Conservation (phyloP, 2,888 invertebrate species). For the Diploptera punctata region DNA sequence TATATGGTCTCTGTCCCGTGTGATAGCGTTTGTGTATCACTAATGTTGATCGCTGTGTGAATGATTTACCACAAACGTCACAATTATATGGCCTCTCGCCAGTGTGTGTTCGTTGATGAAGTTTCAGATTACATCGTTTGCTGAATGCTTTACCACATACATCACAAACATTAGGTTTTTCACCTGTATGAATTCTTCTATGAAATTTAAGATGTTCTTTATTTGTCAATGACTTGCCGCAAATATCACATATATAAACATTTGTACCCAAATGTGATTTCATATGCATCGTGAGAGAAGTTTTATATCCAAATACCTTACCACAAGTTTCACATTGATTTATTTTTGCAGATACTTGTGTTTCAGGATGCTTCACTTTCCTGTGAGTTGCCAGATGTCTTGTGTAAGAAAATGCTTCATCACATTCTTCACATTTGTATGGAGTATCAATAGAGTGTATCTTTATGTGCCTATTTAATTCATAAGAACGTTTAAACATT, state of each 20-base stretch:
- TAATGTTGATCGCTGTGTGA: slow-evolving; percentile 50
- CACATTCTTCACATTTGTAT: slow-evolving; percentile 62
- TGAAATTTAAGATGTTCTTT: slow-evolving; percentile 61
- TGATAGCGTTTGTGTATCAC: slow-evolving; percentile 39
- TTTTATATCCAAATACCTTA: slow-evolving; percentile 43
- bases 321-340: slow-evolving; percentile 50
- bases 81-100: slow-evolving; percentile 48
- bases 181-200: slow-evolving; percentile 65
- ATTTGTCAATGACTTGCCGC: slow-evolving; percentile 32
- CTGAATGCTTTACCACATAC: slow-evolving; percentile 35
- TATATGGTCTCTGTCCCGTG: slow-evolving; percentile 36
- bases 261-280: slow-evolving; percentile 29
- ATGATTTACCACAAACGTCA: slow-evolving; percentile 50
- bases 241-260: slow-evolving; percentile 29
- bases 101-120: slow-evolving; percentile 48
- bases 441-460: slow-evolving; percentile 47
- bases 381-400: slow-evolving; percentile 54
- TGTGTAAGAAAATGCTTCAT: slow-evolving; percentile 50
- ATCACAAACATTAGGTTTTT: slow-evolving; percentile 67
- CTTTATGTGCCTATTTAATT: slow-evolving; percentile 36
- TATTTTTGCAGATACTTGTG: slow-evolving; percentile 47
- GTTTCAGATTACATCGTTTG: slow-evolving; percentile 45
- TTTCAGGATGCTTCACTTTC: slow-evolving; percentile 52
- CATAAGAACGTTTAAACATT: slow-evolving; percentile 42
- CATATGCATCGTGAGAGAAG: slow-evolving; percentile 20